These are phyloP conservation scores for Agrotis ipsilon DNA, from an alignment of 2,888 invertebrate species.

Conservation along the genomic window DNA sequence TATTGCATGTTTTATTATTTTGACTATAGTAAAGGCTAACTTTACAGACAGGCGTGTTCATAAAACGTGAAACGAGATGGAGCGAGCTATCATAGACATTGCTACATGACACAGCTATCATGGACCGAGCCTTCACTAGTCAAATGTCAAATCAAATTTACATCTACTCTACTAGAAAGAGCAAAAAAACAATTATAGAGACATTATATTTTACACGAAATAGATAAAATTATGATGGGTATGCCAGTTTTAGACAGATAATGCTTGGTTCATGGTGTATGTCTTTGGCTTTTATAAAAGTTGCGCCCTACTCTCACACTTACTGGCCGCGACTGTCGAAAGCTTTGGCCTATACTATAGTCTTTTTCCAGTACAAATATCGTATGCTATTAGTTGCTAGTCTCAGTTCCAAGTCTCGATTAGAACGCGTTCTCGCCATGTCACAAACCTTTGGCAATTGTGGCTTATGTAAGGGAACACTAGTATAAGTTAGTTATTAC, in stretches of 20 bases:
- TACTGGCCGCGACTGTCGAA: not conserved
- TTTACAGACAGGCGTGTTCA: not conserved
- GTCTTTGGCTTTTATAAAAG: not conserved
- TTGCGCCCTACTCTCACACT: not conserved
- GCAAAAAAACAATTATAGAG: too few relatives aligned
- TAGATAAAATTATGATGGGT: too few relatives aligned
- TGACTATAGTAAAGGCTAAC: slow-evolving; percentile 1
- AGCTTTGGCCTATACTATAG: not conserved
- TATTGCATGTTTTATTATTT: slow-evolving; percentile 17
- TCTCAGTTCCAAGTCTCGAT: slow-evolving; percentile 21
- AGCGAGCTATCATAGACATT: too few relatives aligned
- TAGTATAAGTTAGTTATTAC: slow-evolving; percentile 65
- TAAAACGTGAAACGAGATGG: not conserved
- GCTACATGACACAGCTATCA: too few relatives aligned
- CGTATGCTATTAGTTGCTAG: slow-evolving; percentile 23
- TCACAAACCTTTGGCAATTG: slow-evolving; percentile 64
- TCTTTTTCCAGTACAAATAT: not conserved
- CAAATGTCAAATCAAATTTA: too few relatives aligned
- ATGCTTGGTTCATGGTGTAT: too few relatives aligned
- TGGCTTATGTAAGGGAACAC: slow-evolving; percentile 64
- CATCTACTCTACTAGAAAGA: too few relatives aligned
- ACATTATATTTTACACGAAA: too few relatives aligned
- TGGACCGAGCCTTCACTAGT: too few relatives aligned
- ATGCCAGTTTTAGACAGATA: too few relatives aligned
- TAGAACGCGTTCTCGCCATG: slow-evolving; percentile 56